Percentiles rank a stretch among this genome's conserved stretches.
Conservation (phyloP, 2,113 vertebrate species). For the Sebastes schlegelii region DNA sequence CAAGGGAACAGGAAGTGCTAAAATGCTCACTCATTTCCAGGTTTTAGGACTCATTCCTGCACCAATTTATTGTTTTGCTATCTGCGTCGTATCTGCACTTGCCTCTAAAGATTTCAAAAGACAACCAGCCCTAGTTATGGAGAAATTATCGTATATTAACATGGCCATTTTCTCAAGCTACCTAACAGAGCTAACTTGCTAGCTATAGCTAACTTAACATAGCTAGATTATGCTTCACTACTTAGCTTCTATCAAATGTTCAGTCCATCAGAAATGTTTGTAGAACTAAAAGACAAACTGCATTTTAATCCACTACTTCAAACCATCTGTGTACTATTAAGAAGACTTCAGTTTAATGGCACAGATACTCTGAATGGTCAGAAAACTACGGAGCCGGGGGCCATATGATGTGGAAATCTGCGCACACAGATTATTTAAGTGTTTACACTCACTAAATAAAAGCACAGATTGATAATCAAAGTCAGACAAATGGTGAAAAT, state of each 20-base stretch:
- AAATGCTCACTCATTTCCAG: too few relatives aligned
- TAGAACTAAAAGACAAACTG: constrained; percentile 13
- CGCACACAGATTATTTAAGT: background rate
- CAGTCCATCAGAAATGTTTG: background rate
- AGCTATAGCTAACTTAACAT: background rate
- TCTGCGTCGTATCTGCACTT: background rate
- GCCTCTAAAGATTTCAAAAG: too few relatives aligned
- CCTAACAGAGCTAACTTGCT: background rate
- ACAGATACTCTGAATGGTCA: background rate
- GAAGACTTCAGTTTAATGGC: background rate
- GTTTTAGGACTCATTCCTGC: too few relatives aligned
- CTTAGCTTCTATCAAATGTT: background rate
- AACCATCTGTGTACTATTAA: background rate
- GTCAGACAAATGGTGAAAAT: background rate
- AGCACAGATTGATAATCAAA: constrained; percentile 9
- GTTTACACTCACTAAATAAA: background rate
- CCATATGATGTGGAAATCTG: background rate
- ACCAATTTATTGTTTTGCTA: background rate
- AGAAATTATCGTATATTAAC: background rate
- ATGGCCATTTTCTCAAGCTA: background rate
- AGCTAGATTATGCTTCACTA: background rate
- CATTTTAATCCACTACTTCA: background rate
- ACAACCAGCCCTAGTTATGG: too few relatives aligned
- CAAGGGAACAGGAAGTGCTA: too few relatives aligned
- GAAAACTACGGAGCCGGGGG: background rate